These are phyloP conservation scores for Picathartes gymnocephalus DNA, from an alignment of 2,113 vertebrate genomes.

Conservation along the genomic window DNA sequence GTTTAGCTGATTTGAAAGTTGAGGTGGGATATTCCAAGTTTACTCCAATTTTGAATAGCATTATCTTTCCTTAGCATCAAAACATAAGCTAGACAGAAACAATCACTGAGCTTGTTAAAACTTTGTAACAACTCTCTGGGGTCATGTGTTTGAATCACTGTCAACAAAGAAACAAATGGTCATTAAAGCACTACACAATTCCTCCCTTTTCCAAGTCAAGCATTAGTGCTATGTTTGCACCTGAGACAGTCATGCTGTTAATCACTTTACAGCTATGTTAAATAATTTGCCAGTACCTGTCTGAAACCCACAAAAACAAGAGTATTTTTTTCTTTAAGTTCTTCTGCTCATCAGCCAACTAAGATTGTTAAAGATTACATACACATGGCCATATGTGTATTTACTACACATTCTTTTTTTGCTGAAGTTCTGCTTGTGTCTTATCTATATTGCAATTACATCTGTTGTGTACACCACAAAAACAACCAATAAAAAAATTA, in stretches of 20 bases:
- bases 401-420: not conserved
- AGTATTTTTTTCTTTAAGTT: not conserved
- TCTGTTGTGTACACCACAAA: not conserved
- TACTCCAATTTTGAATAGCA: not conserved
- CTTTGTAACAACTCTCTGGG: not conserved
- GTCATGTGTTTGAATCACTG: not conserved
- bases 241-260: not conserved
- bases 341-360: not conserved
- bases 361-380: not conserved
- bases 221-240: not conserved
- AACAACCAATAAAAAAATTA: not conserved
- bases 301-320: conserved; percentile 1
- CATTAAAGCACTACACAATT: not conserved
- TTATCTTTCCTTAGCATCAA: not conserved
- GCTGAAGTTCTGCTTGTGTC: not conserved
- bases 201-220: not conserved
- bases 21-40: not conserved
- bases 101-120: conserved; percentile 1
- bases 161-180: not conserved
- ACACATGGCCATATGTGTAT: not conserved
- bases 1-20: not conserved
- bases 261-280: not conserved
- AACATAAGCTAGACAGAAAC: not conserved
- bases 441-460: not conserved
- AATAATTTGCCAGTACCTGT: not conserved